Evolutionary conservation across 2,113 vertebrate genomes (phyloP).

Genomic region (Mobula hypostoma): DNA sequence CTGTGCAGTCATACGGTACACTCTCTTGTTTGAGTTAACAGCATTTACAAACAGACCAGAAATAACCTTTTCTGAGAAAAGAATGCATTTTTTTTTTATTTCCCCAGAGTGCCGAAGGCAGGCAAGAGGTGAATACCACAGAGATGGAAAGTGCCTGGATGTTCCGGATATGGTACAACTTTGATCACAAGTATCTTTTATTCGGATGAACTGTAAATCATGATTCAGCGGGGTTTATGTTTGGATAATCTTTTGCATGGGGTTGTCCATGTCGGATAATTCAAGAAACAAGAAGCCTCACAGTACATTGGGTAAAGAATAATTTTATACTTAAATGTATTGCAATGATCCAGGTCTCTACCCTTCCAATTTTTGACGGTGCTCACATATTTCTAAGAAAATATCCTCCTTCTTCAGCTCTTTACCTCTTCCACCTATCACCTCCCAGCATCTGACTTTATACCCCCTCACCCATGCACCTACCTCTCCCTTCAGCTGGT

Average conservation of each 20-base stretch:
- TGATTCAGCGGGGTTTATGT: not conserved
- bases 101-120: slow-evolving; percentile 54
- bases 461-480: too few species aligned
- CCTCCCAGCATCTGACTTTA: too few species aligned
- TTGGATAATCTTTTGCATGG: not conserved
- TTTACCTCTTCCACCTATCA: too few species aligned
- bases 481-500: too few species aligned
- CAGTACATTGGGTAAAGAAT: not conserved
- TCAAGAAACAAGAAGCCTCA: not conserved
- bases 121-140: slow-evolving; percentile 50
- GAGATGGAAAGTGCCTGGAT: slow-evolving; percentile 60
- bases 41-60: not conserved
- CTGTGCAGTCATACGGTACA: not conserved
- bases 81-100: slow-evolving; percentile 42
- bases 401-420: too few species aligned
- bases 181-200: slow-evolving; percentile 81
- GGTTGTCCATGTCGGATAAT: too few species aligned
- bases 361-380: not conserved
- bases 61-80: not conserved
- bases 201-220: slow-evolving; percentile 31
- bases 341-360: not conserved
- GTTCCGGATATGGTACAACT: slow-evolving; percentile 67
- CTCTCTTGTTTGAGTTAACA: not conserved
- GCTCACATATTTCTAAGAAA: not conserved
- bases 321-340: not conserved